Evolutionary conservation across 2,888 invertebrate genomes (phyloP).

Genomic region (Alsophila aescularia): DNA sequence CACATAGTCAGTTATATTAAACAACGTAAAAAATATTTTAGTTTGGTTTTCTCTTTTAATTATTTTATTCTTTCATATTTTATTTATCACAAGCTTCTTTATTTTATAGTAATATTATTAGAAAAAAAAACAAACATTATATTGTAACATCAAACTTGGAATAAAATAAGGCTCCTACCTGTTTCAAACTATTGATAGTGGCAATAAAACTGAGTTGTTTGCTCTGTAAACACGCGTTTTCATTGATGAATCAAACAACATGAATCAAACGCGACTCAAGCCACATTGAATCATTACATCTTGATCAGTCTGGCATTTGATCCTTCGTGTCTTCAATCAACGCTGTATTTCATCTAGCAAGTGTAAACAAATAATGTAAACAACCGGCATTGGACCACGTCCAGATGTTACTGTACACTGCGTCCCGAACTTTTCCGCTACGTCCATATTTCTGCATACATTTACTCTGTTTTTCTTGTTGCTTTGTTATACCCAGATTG

Average conservation of each 20-base stretch:
- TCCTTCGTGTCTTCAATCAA: slow-evolving; percentile 42
- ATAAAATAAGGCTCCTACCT: background rate
- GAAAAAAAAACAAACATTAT: no score
- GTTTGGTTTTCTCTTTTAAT: no score
- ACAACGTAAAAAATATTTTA: no score
- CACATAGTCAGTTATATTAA: no score
- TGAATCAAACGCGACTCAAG: slow-evolving; percentile 33
- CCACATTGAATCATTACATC: slow-evolving; percentile 25
- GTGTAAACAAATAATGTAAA: slow-evolving; percentile 45
- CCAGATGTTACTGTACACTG: slow-evolving; percentile 37
- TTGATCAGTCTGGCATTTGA: slow-evolving; percentile 20
- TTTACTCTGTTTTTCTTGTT: background rate
- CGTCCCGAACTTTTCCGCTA: slow-evolving; percentile 29
- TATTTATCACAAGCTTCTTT: no score
- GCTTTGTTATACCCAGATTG: background rate
- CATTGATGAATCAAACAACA: slow-evolving; percentile 20
- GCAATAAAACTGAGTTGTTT: slow-evolving; percentile 11
- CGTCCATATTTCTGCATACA: slow-evolving; percentile 11
- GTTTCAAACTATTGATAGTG: background rate
- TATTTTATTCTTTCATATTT: no score
- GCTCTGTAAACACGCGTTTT: slow-evolving; percentile 7
- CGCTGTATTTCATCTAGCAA: slow-evolving; percentile 34
- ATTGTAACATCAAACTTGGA: no score
- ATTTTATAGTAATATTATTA: no score
- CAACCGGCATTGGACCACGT: slow-evolving; percentile 43